Base-by-base conservation (phyloP, 2,888 invertebrate species). In the Mycogona germanica region DNA sequence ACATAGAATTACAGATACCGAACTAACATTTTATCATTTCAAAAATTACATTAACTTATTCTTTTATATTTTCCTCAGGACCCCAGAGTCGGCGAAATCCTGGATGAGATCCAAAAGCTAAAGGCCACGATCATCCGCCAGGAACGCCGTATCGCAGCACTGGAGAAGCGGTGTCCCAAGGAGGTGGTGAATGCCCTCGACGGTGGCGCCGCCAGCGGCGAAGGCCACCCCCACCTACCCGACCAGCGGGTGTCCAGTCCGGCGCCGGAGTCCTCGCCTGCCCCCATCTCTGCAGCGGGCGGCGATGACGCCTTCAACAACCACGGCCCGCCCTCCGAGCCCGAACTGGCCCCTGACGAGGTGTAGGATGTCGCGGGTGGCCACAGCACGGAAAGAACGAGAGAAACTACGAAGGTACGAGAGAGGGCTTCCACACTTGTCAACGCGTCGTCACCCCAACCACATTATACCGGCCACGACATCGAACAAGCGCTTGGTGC, bases 41-140 rank as follows among this genome's bases (percentile, higher is more conserved):
- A n/a, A n/a, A n/a, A n/a, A n/a, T n/a, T n/a, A 19, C 4, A 42
- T 42, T 14, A 42, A 4, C 4, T 21, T 12, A 12, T 2, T 42
- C 14, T 21, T 5, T 21, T 5, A 4, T n/a, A 17, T 47, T 9
- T 12, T 28, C 2, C n/a, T 12, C 30, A 47, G 47, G 47, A 47
- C 23, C 47, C 32, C 30, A 47, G 26, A 14, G 45, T 89, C 19
- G 86, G 87, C 62, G 88, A 88, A 67, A 78, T 88, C 62, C 79
- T 82, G 38, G 88, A 91, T 66, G 91, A 91, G 71, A 88, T 92
- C 63, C 80, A 89, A 55, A 89, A 89, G 69, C 72, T 92, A 60
- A 92, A 92, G 67, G 85, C 89, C n/a, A 87, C 92, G 70, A 87
- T 92, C 62, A 86, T 92, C 26, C 91, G 91, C 66, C 92, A 92